Evolutionary conservation across 2,888 invertebrate species (phyloP).

Genomic region (Homarus gammarus): DNA sequence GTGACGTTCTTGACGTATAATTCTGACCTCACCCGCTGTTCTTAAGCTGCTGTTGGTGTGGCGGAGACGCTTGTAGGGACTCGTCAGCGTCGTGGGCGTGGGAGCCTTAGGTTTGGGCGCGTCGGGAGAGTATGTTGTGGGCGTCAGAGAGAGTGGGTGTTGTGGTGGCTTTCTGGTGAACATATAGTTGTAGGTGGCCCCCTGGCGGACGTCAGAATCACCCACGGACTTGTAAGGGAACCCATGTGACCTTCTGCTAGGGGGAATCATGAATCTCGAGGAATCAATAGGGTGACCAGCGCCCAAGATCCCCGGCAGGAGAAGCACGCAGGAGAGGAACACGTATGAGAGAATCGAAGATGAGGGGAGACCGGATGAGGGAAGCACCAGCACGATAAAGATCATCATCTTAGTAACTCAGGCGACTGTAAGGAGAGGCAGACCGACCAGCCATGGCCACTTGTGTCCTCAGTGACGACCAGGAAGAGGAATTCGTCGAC

Average conservation of each 20-base stretch:
- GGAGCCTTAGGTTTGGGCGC: too few relatives aligned
- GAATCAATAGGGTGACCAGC: not conserved
- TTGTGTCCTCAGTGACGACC: not conserved
- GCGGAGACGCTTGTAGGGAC: too few relatives aligned
- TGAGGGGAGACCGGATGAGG: not conserved
- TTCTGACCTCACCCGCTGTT: not conserved
- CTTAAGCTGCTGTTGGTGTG: too few relatives aligned
- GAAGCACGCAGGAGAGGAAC: not conserved
- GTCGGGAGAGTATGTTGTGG: too few relatives aligned
- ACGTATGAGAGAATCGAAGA: not conserved
- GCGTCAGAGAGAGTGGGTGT: too few relatives aligned
- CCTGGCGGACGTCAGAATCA: too few relatives aligned
- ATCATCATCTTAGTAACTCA: not conserved
- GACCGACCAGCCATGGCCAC: not conserved
- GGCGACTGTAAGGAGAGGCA: not conserved
- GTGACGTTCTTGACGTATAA: not conserved
- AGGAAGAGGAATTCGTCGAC: too few relatives aligned
- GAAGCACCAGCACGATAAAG: not conserved
- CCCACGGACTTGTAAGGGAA: too few relatives aligned
- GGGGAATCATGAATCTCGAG: not conserved
- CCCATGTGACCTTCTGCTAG: not conserved
- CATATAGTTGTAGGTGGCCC: too few relatives aligned
- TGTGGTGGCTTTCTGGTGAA: too few relatives aligned
- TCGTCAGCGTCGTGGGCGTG: too few relatives aligned
- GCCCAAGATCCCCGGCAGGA: not conserved